Evolutionary conservation across 2,888 invertebrate species (phyloP).

Genomic region (Drosophila robusta): DNA sequence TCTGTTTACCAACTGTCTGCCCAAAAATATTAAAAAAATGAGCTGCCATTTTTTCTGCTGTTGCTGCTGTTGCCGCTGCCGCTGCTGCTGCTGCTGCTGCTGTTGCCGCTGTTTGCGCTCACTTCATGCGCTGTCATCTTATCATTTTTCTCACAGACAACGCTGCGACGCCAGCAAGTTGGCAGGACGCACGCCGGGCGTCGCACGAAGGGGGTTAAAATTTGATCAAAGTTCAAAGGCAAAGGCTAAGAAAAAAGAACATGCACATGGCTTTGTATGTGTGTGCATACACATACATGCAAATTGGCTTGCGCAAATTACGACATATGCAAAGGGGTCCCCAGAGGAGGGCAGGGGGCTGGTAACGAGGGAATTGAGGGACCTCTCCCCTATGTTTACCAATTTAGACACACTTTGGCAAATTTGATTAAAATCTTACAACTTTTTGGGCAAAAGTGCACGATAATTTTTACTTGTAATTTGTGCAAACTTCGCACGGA

Average conservation of each 20-base stretch:
- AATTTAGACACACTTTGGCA: slow-evolving; percentile 79
- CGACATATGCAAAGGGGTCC: slow-evolving; percentile 60
- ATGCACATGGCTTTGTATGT: neutral
- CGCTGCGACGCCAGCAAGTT: slow-evolving; percentile 27
- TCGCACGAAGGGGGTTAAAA: slow-evolving; percentile 67
- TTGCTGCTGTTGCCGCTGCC: too few species aligned
- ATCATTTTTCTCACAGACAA: slow-evolving; percentile 76
- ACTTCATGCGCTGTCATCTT: slow-evolving; percentile 75
- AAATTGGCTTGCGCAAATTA: slow-evolving; percentile 75
- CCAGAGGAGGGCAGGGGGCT: slow-evolving; percentile 9
- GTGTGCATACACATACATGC: slow-evolving; percentile 30
- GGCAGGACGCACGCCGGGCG: slow-evolving; percentile 29
- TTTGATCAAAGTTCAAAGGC: slow-evolving; percentile 78
- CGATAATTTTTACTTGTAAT: slow-evolving; percentile 54
- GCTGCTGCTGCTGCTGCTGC: slow-evolving; percentile 20
- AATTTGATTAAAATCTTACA: slow-evolving; percentile 77
- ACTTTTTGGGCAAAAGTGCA: slow-evolving; percentile 38
- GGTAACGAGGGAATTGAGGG: slow-evolving; percentile 14
- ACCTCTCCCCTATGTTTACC: slow-evolving; percentile 54
- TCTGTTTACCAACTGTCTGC: slow-evolving; percentile 75
- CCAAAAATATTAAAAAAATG: slow-evolving; percentile 76
- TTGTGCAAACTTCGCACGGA: slow-evolving; percentile 54
- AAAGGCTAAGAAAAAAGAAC: slow-evolving; percentile 48
- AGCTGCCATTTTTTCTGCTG: slow-evolving; percentile 61
- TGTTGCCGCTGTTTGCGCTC: slow-evolving; percentile 35